Evolutionary conservation across 2,113 vertebrate genomes (phyloP).

Genomic region (Gopherus evgoodei): DNA sequence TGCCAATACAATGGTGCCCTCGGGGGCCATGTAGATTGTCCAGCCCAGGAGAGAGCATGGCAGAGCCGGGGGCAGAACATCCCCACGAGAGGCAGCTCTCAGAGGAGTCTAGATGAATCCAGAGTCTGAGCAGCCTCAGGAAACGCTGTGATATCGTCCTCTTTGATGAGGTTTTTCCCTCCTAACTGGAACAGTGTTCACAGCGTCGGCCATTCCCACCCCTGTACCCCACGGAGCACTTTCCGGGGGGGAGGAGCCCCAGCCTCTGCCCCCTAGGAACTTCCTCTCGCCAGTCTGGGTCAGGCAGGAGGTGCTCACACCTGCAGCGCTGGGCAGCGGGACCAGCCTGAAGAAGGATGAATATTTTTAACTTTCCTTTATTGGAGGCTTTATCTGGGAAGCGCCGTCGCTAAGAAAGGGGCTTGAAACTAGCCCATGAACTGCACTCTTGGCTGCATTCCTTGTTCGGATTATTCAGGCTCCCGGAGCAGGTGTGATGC

Average conservation of each 20-base stretch:
- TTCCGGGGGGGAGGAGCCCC: neutral
- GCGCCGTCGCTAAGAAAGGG: neutral
- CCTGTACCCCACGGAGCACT: neutral
- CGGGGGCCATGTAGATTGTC: neutral
- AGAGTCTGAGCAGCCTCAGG: neutral
- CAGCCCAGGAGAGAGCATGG: neutral
- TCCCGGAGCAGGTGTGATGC: neutral
- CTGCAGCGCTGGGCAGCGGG: neutral
- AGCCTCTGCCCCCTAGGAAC: neutral
- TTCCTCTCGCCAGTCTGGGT: neutral
- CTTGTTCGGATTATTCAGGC: rapidly evolving
- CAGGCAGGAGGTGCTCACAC: neutral
- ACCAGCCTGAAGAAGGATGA: neutral
- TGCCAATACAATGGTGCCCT: too few species aligned
- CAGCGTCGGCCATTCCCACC: neutral
- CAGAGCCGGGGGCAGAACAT: neutral
- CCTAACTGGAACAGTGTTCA: neutral
- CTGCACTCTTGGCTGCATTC: rapidly evolving
- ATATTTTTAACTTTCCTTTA: neutral
- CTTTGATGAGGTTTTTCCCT: neutral
- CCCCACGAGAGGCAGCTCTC: neutral
- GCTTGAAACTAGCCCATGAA: rapidly evolving
- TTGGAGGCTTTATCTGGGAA: neutral
- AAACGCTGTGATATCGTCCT: neutral
- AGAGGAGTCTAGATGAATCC: neutral